Evolutionary conservation across 1,140 invertebrate genomes (phyloP), one percentile per base, ranked within the genome.

Genomic region (Anastrepha obliqua): DNA sequence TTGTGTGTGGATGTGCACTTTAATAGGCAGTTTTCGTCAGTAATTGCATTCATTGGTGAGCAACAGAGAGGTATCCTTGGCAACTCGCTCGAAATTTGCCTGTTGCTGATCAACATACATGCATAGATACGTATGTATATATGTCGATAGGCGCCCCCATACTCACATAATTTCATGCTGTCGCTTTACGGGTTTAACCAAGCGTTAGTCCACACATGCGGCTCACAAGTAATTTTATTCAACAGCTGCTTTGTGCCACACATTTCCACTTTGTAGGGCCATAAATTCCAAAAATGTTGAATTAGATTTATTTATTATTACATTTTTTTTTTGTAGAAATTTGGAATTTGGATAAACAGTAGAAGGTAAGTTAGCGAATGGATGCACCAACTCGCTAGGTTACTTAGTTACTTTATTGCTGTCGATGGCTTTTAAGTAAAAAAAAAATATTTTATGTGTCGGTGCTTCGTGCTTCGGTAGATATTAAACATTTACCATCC

Each of bases 121-220:
- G 44, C 20, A 39, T 67, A 67, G 2, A 17, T 74, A 74, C 17
- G 15, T 44, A 20, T 2, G 64, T 65, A 8, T 29, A 5, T 29
- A 29, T 62, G 9, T 20, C 17, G 7, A 64, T 64, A 20, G n/a
- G n/a, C 60, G n/a, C 29, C 29, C 7, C 29, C 9, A 67, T 29
- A 67, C 11, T 29, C 29, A 29, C 29, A 29, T 29, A 67, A 67
- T 67, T 42, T 67, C 2, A 29, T 20, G 20, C 3, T 64, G 2
- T 4, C 17, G 60, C 60, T 42, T 67, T 67, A 29, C 64, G 13
- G 64, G 20, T 67, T 67, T 42, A 67, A 67, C 29, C 29, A 67
- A 67, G 64, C 64, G 64, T 67, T 42, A 67, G 20, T 39, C 29
- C 64, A 67, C 64, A 67, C 29, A 39, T 67, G 64, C 29, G 64